Conservation (phyloP, 2,797 vertebrate genomes). For the Gambelia wislizenii region DNA sequence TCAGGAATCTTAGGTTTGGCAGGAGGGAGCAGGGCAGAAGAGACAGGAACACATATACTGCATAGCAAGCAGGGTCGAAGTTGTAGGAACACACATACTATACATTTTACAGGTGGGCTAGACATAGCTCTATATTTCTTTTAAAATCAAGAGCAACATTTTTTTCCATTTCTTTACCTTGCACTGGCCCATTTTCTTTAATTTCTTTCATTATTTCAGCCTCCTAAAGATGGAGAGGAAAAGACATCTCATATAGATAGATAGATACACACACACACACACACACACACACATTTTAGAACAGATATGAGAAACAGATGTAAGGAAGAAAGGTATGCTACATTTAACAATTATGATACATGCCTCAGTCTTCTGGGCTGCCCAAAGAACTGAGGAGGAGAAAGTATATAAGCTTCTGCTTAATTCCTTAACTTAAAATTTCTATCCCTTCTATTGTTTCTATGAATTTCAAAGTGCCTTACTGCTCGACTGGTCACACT, state of each 20-base stretch:
- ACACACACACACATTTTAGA: neutral
- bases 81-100: neutral
- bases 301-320: neutral
- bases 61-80: too few relatives aligned
- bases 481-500: neutral
- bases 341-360: conserved; percentile 10
- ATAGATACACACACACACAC: neutral
- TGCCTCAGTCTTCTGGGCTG: neutral
- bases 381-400: neutral
- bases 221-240: conserved; percentile 70
- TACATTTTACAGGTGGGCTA: neutral
- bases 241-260: neutral
- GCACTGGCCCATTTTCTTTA: conserved; percentile 81
- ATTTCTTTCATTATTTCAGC: conserved; percentile 84
- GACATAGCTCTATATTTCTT: neutral
- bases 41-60: neutral
- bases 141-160: neutral
- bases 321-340: neutral
- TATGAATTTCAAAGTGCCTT: neutral
- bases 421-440: neutral
- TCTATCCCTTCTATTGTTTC: neutral
- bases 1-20: neutral
- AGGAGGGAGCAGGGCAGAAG: too few relatives aligned
- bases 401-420: neutral
- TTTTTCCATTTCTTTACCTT: conserved; percentile 74